Evolutionary conservation across 2,113 vertebrate genomes (phyloP).

Genomic region (Oceanites oceanicus): DNA sequence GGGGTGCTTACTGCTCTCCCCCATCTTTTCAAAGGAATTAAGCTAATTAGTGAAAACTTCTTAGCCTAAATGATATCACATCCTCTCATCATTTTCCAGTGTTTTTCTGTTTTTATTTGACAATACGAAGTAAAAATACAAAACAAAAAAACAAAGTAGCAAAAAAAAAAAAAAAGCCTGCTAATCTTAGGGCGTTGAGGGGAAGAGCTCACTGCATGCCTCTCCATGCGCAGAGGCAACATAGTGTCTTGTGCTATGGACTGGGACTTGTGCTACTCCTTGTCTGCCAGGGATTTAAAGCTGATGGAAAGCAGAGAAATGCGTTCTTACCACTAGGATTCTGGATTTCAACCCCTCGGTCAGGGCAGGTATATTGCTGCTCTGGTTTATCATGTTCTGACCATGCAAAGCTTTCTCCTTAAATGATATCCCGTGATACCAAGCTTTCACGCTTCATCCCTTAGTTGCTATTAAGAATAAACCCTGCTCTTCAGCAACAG

Average conservation of each 20-base stretch:
- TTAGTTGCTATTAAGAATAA: neutral
- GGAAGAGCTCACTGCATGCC: neutral
- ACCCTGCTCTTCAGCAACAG: neutral
- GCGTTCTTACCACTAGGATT: neutral
- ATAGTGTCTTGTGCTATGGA: accelerated
- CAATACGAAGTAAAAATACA: neutral
- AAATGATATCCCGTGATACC: too few relatives aligned
- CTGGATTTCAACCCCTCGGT: neutral
- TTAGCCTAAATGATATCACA: neutral
- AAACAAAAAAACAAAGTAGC: neutral
- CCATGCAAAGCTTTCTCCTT: neutral
- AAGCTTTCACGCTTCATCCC: neutral
- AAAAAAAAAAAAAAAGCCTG: neutral
- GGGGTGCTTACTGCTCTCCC: neutral
- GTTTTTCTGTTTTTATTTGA: neutral
- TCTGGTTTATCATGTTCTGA: neutral
- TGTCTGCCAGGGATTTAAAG: neutral
- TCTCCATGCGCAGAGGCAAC: neutral
- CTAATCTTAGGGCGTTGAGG: neutral
- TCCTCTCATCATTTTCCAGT: neutral
- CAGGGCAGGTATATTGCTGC: neutral
- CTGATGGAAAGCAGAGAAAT: neutral
- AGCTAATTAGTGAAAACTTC: neutral
- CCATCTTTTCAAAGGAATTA: neutral
- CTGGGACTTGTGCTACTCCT: neutral